Evolutionary conservation across 2,888 invertebrate species (phyloP).

Genomic region (Ferrisia virgata): DNA sequence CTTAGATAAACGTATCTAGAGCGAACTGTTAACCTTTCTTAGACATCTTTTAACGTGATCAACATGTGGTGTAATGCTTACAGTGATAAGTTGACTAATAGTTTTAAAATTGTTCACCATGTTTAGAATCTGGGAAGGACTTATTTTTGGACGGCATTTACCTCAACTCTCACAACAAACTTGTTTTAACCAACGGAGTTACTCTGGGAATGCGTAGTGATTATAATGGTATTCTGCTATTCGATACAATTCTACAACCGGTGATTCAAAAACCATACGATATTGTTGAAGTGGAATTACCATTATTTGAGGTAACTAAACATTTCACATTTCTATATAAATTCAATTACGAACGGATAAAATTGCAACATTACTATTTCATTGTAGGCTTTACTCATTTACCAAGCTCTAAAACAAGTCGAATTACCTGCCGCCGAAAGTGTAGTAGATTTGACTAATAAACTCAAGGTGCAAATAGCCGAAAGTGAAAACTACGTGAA

Average conservation of each 20-base stretch:
- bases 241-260: slow-evolving; percentile 85
- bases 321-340: background rate
- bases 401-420: slow-evolving; percentile 72
- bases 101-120: slow-evolving; percentile 55
- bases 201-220: slow-evolving; percentile 82
- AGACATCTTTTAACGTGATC: background rate
- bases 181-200: slow-evolving; percentile 77
- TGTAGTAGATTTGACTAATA: slow-evolving; percentile 68
- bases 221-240: slow-evolving; percentile 83
- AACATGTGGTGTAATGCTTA: background rate
- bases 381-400: slow-evolving; percentile 72
- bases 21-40: background rate
- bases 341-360: background rate
- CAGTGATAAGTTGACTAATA: background rate
- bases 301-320: slow-evolving; percentile 72
- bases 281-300: slow-evolving; percentile 76
- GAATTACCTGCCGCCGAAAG: slow-evolving; percentile 73
- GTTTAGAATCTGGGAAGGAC: slow-evolving; percentile 32
- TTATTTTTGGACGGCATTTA: slow-evolving; percentile 60
- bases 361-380: background rate
- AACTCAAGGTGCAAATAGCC: slow-evolving; percentile 60
- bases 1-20: background rate
- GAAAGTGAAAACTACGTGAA: slow-evolving; percentile 68
- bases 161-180: slow-evolving; percentile 74
- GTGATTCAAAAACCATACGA: slow-evolving; percentile 74